phyloP scores from a whole-genome alignment of 2,888 invertebrate genomes.

The Acanthosoma haemorrhoidale region DNA sequence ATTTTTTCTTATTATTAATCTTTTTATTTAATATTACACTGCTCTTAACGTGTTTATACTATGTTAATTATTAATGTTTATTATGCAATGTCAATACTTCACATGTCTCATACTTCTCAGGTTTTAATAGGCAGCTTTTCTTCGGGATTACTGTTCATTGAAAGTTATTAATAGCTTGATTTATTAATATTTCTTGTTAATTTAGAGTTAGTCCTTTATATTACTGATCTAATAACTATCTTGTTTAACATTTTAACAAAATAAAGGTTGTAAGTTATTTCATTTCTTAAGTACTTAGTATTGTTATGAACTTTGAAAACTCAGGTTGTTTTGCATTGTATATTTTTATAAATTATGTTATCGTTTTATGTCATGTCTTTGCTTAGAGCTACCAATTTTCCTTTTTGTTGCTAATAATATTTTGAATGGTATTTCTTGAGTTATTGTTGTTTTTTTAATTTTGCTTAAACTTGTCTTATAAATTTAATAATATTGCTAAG shows the following conservation, averaged over 20 bases:
- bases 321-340: not conserved
- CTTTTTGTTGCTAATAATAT: not conserved
- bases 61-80: not conserved
- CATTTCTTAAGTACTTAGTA: not conserved
- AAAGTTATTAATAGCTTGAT: not conserved
- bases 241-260: not conserved
- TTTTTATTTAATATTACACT: not conserved
- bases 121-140: not conserved
- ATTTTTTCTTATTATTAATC: too few relatives aligned
- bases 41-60: not conserved
- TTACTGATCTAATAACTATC: not conserved
- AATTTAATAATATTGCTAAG: not conserved
- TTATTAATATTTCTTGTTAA: not conserved
- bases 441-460: too few relatives aligned
- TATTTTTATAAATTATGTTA: not conserved
- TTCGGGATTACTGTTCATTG: not conserved
- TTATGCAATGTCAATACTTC: not conserved
- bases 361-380: not conserved
- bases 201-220: not conserved
- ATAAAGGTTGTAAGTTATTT: not conserved
- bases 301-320: not conserved
- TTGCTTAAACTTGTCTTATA: too few relatives aligned
- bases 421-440: too few relatives aligned
- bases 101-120: not conserved
- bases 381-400: not conserved